Evolutionary conservation across 2,888 invertebrate genomes (phyloP).

Genomic region (Pogonocherus hispidulus): DNA sequence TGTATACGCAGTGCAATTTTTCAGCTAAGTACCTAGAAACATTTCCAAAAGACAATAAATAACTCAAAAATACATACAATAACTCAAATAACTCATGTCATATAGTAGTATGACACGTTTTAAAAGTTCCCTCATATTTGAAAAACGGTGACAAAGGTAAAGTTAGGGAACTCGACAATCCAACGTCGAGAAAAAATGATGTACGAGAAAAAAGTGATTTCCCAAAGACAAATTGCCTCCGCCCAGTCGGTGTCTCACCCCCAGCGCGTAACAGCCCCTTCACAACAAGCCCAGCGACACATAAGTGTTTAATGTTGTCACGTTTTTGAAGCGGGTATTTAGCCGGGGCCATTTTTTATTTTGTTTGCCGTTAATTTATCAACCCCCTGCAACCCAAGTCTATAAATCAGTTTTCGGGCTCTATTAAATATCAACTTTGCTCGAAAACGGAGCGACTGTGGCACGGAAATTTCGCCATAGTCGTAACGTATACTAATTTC

Average conservation of each 20-base stretch:
- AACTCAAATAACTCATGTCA: too few relatives aligned
- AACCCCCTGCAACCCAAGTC: neutral
- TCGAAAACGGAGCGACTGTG: neutral
- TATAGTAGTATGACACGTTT: too few relatives aligned
- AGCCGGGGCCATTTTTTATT: neutral
- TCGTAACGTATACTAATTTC: too few relatives aligned
- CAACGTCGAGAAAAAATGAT: neutral
- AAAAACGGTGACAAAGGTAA: too few relatives aligned
- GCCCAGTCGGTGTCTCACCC: neutral
- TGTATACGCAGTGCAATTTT: too few relatives aligned
- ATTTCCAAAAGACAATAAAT: too few relatives aligned
- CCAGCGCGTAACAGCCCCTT: neutral
- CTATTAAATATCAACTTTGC: slow-evolving; percentile 8
- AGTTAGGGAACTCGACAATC: too few relatives aligned
- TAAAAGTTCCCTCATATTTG: too few relatives aligned
- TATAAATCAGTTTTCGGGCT: slow-evolving; percentile 10
- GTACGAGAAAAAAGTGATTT: neutral
- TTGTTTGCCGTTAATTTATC: neutral
- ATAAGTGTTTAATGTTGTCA: neutral
- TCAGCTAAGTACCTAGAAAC: too few relatives aligned
- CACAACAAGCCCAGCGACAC: neutral
- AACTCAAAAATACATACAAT: too few relatives aligned
- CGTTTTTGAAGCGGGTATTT: neutral
- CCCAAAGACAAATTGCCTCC: neutral
- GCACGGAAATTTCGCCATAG: too few relatives aligned